Evolutionary conservation across 1,140 invertebrate genomes (phyloP).

Genomic region (Intoshia linei): DNA sequence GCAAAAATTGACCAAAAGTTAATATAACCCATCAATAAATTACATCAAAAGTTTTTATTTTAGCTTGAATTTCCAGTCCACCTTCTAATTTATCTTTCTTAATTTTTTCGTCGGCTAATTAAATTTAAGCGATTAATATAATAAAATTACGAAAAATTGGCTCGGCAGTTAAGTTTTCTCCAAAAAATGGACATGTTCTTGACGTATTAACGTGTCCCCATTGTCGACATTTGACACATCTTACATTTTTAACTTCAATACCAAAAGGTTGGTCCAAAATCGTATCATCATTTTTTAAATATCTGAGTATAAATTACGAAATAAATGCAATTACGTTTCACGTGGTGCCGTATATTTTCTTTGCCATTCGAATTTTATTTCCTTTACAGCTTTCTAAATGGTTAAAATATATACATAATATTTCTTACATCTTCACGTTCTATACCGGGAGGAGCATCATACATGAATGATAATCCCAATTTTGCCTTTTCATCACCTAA

Average conservation of each 20-base stretch:
- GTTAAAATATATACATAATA: neutral
- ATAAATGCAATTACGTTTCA: conserved; percentile 31
- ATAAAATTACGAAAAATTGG: conserved; percentile 15
- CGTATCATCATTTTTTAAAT: conserved; percentile 68
- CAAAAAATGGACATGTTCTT: conserved; percentile 63
- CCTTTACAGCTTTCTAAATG: neutral
- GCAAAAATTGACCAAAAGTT: too few relatives aligned
- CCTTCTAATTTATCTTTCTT: too few relatives aligned
- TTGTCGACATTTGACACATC: conserved; percentile 89
- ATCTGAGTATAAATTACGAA: conserved; percentile 28
- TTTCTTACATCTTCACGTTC: conserved; percentile 12
- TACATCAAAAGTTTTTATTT: too few relatives aligned
- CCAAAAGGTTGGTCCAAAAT: conserved; percentile 93
- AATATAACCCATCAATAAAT: too few relatives aligned
- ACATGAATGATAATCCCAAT: conserved; percentile 93
- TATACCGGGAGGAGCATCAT: conserved; percentile 75
- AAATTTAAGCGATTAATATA: too few relatives aligned
- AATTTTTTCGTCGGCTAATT: too few relatives aligned
- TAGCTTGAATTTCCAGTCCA: too few relatives aligned
- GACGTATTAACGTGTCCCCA: conserved; percentile 99
- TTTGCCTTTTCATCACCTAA: conserved; percentile 94
- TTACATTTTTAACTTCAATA: conserved; percentile 64
- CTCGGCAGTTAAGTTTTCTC: conserved; percentile 16
- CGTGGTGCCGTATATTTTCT: conserved; percentile 85
- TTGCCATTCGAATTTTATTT: conserved; percentile 85